Conservation (phyloP, 2,888 invertebrate genomes). For the Odontocolon sp. region DNA sequence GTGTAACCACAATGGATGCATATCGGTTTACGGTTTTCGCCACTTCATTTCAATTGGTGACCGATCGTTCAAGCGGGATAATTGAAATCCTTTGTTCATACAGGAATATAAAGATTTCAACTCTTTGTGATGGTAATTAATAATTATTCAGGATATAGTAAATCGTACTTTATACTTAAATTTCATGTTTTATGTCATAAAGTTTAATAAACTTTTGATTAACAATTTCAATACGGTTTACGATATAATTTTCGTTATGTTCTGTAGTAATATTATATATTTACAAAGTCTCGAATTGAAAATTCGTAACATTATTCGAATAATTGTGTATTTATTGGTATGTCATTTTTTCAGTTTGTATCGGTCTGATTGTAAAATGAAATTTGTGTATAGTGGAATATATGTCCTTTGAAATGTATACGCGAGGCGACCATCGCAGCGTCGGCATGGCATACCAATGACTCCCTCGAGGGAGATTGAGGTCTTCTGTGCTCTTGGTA, state of each 20-base stretch:
- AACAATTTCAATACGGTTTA: no score
- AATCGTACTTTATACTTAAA: neutral
- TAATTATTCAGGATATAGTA: no score
- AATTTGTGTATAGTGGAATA: neutral
- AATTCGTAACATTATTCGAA: no score
- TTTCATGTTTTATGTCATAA: neutral
- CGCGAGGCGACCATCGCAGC: neutral
- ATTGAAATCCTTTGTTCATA: no score
- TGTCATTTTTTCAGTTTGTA: neutral
- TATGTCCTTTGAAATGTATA: neutral
- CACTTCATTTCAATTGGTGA: slow-evolving; percentile 22
- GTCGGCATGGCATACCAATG: neutral
- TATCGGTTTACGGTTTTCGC: slow-evolving; percentile 46
- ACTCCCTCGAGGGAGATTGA: neutral
- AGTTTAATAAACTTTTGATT: no score
- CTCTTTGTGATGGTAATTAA: no score
- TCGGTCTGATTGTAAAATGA: no score
- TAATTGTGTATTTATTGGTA: neutral
- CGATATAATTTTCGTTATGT: no score
- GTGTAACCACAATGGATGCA: slow-evolving; percentile 40
- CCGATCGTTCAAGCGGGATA: slow-evolving; percentile 27
- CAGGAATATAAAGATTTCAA: no score
- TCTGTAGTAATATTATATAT: no score
- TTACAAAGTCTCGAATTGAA: no score
- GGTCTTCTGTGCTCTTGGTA: slow-evolving; percentile 1